Base-by-base conservation (phyloP, 2,113 vertebrate genomes). In the Girardinichthys multiradiatus region DNA sequence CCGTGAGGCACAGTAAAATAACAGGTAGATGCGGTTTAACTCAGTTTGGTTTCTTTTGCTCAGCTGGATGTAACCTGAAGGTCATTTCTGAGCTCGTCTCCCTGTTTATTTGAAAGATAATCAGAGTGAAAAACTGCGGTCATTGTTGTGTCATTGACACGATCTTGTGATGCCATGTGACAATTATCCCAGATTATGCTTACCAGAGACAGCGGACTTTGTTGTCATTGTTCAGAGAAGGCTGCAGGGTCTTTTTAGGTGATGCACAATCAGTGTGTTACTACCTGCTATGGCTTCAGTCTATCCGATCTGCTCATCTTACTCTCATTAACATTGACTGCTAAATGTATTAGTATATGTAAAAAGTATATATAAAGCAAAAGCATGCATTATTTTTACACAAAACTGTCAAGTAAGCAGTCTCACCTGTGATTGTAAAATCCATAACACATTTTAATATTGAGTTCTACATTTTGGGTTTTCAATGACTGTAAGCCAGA, bases 51-150 rank as follows among this genome's bases (percentile, higher is more conserved):
- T 57, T 28, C 35, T n/a, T 69, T 28, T 21, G 48, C n/a, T 71
- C 60, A 61, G 27, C 70, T 73, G 42, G 42, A 45, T 45, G 69
- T 2, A 62, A 79, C 30, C 48, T 89, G 89, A 92, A 92, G 90
- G 90, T 92, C 89, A 92, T 78, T 14, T 70, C 63, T 3, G 19
- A 48, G 54, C 35, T 30, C 24, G 0, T 4, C 7, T 37, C 10
- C n/a, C 24, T 35, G 1, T n/a, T n/a, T n/a, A n/a, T n/a, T n/a
- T 10, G 15, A 31, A 21, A 21, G 48, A n/a, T 24, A 10, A 11
- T 54, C 48, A 54, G 24, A 54, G 24, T 9, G 48, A 54, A 54
- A 54, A 24, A 54, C 24, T 54, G 21, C 24, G 24, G n/a, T n/a
- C 48, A 54, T 8, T 24, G 7, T n/a, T 54, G 3, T 51, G 21